phyloP scores from a whole-genome alignment of 2,888 invertebrate species.

The Lottia scabra region DNA sequence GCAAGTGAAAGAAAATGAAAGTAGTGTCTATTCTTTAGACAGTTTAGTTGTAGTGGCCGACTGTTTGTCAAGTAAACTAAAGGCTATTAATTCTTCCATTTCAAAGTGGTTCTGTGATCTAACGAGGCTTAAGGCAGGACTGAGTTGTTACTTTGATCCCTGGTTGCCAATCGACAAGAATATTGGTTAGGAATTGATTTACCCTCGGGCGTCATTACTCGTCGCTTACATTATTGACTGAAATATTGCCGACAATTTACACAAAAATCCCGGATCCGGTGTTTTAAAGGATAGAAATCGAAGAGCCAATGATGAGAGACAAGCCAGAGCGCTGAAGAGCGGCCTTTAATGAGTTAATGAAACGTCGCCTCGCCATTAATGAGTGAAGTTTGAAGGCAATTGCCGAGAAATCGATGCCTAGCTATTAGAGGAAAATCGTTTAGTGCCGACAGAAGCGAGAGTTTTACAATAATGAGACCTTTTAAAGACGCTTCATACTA shows the following conservation, averaged over 20 bases:
- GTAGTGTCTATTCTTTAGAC: not conserved
- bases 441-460: not conserved
- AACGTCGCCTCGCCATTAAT: conserved; percentile 13
- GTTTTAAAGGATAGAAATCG: not conserved
- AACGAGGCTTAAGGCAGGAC: too few relatives aligned
- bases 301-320: not conserved
- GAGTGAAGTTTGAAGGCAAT: conserved; percentile 8
- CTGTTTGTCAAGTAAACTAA: not conserved
- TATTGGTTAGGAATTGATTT: conserved; percentile 1
- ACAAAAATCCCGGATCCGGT: conserved; percentile 1
- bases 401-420: conserved; percentile 6
- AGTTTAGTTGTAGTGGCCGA: not conserved
- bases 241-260: not conserved
- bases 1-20: not conserved
- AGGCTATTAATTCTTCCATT: not conserved
- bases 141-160: not conserved
- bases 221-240: not conserved
- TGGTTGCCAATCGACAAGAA: too few relatives aligned
- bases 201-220: not conserved
- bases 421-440: not conserved
- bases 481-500: conserved; percentile 12
- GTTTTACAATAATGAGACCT: conserved; percentile 5
- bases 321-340: too few relatives aligned
- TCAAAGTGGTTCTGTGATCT: not conserved
- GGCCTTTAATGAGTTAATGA: conserved; percentile 18